A percentile compares a stretch with the other conserved stretches of the same genome.
Evolutionary conservation across 2,888 invertebrate species (phyloP).

Genomic region (Dorcus hopei): DNA sequence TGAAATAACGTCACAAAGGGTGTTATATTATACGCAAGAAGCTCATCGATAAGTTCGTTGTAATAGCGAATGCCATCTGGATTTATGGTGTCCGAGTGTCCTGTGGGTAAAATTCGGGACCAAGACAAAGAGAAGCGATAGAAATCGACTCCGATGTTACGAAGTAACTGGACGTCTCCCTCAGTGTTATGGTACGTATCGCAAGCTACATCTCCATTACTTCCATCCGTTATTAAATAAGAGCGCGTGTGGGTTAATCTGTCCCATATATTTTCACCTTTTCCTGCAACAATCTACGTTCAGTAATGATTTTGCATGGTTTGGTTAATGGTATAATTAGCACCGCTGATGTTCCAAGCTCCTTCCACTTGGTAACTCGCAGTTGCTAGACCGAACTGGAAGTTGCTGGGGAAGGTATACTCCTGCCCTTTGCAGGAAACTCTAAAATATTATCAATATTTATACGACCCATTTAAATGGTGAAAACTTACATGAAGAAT

Average conservation of each 20-base stretch:
- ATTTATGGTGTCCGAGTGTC: slow-evolving; percentile 56
- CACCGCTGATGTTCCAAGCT: slow-evolving; percentile 31
- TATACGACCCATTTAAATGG: background rate
- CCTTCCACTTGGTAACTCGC: slow-evolving; percentile 31
- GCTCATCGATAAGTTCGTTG: slow-evolving; percentile 56
- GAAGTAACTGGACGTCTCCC: slow-evolving; percentile 32
- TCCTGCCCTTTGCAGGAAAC: slow-evolving; percentile 1
- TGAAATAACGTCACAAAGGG: slow-evolving; percentile 64
- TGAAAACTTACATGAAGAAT: no score
- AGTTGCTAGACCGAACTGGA: slow-evolving; percentile 32
- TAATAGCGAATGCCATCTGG: slow-evolving; percentile 63
- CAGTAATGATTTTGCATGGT: background rate
- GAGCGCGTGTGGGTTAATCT: slow-evolving; percentile 45
- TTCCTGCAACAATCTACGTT: slow-evolving; percentile 41
- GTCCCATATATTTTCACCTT: slow-evolving; percentile 56
- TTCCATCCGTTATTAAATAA: slow-evolving; percentile 28
- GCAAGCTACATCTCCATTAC: slow-evolving; percentile 35
- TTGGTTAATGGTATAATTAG: background rate
- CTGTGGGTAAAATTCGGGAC: slow-evolving; percentile 62
- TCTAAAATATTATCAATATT: background rate
- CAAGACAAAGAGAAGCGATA: slow-evolving; percentile 60
- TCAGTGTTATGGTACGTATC: slow-evolving; percentile 36
- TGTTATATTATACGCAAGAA: slow-evolving; percentile 54
- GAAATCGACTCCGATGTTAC: slow-evolving; percentile 40
- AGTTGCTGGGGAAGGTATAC: slow-evolving; percentile 18